A percentile compares a stretch with the other conserved stretches of the same genome.
phyloP scores from a whole-genome alignment of 2,888 invertebrate genomes.

The Rutpela maculata region DNA sequence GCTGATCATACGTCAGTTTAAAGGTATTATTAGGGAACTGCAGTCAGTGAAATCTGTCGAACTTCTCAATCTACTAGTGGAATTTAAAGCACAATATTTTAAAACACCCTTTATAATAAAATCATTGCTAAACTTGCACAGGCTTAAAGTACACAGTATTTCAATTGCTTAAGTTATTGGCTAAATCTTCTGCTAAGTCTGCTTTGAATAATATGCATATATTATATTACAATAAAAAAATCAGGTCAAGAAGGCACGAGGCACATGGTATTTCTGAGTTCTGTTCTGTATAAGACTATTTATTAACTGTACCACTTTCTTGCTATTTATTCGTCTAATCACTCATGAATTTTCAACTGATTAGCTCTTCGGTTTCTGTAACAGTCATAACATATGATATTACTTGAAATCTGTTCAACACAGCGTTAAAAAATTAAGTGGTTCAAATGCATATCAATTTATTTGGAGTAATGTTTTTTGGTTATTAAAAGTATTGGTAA shows the following conservation, averaged over 20 bases:
- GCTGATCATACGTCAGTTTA: too few relatives aligned
- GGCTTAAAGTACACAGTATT: not conserved
- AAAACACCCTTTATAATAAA: too few relatives aligned
- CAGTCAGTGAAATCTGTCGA: too few relatives aligned
- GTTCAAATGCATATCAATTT: too few relatives aligned
- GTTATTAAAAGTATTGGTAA: too few relatives aligned
- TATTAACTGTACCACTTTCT: slow-evolving; percentile 5
- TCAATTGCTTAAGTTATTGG: not conserved
- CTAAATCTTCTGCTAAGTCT: slow-evolving; percentile 9
- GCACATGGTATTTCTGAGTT: slow-evolving; percentile 19
- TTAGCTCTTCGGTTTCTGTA: not conserved
- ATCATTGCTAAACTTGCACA: too few relatives aligned
- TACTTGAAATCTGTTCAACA: not conserved
- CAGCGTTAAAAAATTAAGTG: not conserved
- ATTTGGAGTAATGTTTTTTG: too few relatives aligned
- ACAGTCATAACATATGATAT: not conserved
- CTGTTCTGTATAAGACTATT: not conserved
- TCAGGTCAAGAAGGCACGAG: slow-evolving; percentile 33
- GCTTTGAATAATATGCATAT: slow-evolving; percentile 18
- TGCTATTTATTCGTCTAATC: slow-evolving; percentile 1
- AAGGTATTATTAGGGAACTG: too few relatives aligned
- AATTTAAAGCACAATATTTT: too few relatives aligned
- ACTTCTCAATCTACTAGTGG: too few relatives aligned
- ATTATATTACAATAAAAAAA: slow-evolving; percentile 20
- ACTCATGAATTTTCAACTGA: not conserved